phyloP scores from a whole-genome alignment of 2,797 vertebrate genomes.

The Microchirus variegatus region DNA sequence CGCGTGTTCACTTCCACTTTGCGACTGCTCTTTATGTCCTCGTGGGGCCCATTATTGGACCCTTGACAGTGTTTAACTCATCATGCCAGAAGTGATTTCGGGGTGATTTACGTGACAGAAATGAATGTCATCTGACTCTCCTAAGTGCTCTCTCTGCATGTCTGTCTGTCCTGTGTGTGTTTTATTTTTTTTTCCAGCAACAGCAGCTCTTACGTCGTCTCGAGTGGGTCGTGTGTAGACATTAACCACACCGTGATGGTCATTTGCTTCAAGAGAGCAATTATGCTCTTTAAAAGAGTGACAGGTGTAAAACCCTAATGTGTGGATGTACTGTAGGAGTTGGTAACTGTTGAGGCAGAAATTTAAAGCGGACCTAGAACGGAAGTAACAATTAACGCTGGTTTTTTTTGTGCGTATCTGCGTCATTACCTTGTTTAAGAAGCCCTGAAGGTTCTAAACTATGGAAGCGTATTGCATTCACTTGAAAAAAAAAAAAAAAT shows the following conservation, averaged over 20 bases:
- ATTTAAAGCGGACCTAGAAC: too few relatives aligned
- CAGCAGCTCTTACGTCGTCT: conserved; percentile 4
- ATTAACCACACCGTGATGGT: conserved; percentile 33
- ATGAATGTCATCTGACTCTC: conserved; percentile 41
- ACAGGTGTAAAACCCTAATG: conserved; percentile 47
- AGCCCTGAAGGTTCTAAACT: too few relatives aligned
- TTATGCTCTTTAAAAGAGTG: conserved; percentile 64
- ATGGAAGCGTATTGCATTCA: too few relatives aligned
- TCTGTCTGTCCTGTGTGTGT: conserved; percentile 6
- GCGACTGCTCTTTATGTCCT: conserved; percentile 33
- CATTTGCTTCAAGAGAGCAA: conserved; percentile 61
- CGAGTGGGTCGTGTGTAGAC: conserved; percentile 1
- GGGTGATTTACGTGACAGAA: conserved; percentile 48
- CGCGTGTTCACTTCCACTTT: conserved; percentile 49
- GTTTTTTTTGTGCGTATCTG: too few relatives aligned
- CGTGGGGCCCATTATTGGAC: conserved; percentile 36
- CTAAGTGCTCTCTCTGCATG: conserved; percentile 35
- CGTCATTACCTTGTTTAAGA: too few relatives aligned
- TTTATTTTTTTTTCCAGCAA: conserved; percentile 22
- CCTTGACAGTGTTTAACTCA: conserved; percentile 52
- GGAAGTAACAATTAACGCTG: too few relatives aligned
- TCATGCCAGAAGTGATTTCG: conserved; percentile 40
- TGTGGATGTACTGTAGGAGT: neutral
- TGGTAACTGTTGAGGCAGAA: neutral
- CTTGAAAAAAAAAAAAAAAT: too few relatives aligned